phyloP scores from a whole-genome alignment of 2,797 vertebrate genomes.

The Brachymystax lenok region DNA sequence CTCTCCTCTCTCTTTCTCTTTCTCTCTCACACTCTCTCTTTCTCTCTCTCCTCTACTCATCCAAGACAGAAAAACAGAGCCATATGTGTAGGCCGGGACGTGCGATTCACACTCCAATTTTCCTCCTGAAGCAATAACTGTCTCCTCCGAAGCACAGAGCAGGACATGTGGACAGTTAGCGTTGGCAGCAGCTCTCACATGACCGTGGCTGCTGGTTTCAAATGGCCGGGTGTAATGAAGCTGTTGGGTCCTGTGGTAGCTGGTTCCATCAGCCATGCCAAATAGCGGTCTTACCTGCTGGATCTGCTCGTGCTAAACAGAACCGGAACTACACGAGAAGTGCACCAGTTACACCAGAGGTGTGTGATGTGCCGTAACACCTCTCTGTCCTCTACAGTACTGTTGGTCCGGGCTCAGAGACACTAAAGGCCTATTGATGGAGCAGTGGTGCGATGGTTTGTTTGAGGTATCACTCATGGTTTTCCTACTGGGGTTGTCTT shows the following conservation, averaged over 20 bases:
- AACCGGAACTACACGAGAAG: neutral
- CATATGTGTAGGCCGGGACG: conserved; percentile 60
- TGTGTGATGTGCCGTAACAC: neutral
- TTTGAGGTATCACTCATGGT: conserved; percentile 13
- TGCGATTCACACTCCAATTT: conserved; percentile 53
- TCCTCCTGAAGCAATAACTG: conserved; percentile 60
- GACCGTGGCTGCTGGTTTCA: conserved; percentile 47
- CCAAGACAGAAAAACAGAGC: conserved; percentile 59
- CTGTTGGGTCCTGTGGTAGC: conserved; percentile 57
- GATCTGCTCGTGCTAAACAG: neutral
- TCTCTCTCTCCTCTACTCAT: conserved; percentile 20
- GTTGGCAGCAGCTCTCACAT: conserved; percentile 20
- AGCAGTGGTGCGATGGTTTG: neutral
- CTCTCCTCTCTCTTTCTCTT: conserved; percentile 20
- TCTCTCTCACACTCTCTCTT: neutral
- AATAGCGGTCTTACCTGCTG: neutral
- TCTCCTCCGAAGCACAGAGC: conserved; percentile 45
- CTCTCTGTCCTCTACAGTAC: neutral
- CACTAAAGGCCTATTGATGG: neutral
- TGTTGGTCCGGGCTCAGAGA: neutral
- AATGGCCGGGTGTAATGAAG: conserved; percentile 59
- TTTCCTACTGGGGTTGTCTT: conserved; percentile 28
- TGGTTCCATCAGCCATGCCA: neutral
- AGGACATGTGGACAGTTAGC: conserved; percentile 58
- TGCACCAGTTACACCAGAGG: neutral